Evolutionary conservation across 2,113 vertebrate species (phyloP).

Genomic region (Albula goreensis): DNA sequence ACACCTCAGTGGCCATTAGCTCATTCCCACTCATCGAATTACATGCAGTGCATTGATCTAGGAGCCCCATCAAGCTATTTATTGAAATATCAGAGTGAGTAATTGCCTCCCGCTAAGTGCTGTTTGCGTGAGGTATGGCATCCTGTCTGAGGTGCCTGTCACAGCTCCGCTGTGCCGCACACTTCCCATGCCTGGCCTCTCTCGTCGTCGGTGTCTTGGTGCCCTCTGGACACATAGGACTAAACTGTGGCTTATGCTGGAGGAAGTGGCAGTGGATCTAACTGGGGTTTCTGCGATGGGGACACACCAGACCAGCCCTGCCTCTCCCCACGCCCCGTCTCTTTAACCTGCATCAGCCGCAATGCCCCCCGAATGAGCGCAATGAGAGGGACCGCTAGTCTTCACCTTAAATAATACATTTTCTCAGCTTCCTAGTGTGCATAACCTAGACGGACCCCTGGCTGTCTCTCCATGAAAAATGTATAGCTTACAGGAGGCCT

Average conservation of each 20-base stretch:
- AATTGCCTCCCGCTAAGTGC: background rate
- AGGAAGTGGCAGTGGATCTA: background rate
- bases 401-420: background rate
- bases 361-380: background rate
- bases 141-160: background rate
- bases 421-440: background rate
- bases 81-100: conserved; percentile 21
- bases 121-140: background rate
- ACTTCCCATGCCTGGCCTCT: background rate
- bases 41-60: background rate
- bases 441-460: background rate
- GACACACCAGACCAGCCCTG: background rate
- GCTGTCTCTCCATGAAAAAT: background rate
- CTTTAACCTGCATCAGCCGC: background rate
- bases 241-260: background rate
- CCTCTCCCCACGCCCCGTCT: background rate
- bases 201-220: background rate
- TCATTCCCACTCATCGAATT: background rate
- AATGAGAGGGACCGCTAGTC: background rate
- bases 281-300: background rate
- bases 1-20: background rate
- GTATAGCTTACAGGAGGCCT: background rate
- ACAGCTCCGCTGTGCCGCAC: background rate
- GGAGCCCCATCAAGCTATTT: background rate
- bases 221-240: background rate